Percentiles rank a stretch among this genome's conserved stretches.
Evolutionary conservation across 2,797 vertebrate genomes (phyloP).

Genomic region (Buceros bicornis): DNA sequence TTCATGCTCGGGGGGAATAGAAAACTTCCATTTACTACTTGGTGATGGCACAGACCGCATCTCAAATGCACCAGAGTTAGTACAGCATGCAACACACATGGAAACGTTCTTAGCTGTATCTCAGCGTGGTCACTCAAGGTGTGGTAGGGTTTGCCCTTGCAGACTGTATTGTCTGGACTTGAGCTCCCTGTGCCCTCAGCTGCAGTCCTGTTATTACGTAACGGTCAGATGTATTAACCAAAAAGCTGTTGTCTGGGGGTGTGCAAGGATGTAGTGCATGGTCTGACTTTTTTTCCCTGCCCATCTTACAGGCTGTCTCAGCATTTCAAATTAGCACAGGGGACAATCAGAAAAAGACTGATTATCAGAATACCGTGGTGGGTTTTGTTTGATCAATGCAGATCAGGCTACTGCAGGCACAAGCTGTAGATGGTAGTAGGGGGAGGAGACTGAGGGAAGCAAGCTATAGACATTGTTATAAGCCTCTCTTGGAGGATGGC

Average conservation of each 20-base stretch:
- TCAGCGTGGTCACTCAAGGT: neutral
- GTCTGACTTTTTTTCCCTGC: neutral
- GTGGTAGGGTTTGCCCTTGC: neutral
- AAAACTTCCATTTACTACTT: neutral
- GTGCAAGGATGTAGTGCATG: neutral
- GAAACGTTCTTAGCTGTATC: neutral
- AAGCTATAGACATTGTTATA: neutral
- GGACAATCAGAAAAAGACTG: neutral
- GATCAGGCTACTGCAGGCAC: neutral
- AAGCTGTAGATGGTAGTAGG: neutral
- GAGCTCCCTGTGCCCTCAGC: neutral
- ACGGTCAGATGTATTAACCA: neutral
- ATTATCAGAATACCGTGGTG: neutral
- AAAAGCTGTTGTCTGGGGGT: neutral
- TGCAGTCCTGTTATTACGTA: neutral
- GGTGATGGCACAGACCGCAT: neutral
- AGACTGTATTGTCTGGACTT: neutral
- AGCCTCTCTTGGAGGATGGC: neutral
- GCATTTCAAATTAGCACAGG: neutral
- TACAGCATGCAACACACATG: neutral
- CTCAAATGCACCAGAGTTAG: neutral
- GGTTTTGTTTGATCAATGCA: neutral
- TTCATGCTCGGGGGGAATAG: neutral
- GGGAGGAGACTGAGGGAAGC: neutral
- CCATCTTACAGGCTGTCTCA: neutral